Conservation (phyloP, 2,113 vertebrate genomes). For the Chlorodrepanis virens region DNA sequence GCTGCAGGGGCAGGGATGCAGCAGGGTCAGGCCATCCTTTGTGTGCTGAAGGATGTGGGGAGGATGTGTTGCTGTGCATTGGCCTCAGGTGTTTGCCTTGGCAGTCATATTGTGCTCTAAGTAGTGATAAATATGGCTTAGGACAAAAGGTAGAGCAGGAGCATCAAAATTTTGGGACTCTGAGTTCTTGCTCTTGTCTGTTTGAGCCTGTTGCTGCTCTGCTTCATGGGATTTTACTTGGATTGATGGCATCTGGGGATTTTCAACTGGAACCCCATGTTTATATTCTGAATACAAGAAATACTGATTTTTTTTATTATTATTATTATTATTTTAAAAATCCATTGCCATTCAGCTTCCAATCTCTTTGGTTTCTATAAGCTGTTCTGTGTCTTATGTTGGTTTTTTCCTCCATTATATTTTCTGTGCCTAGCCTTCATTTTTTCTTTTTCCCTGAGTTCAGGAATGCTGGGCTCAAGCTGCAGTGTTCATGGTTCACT, state of each 20-base stretch:
- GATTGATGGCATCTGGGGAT: not conserved
- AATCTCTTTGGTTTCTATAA: not conserved
- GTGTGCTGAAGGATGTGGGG: not conserved
- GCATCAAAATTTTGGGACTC: not conserved
- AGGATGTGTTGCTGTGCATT: accelerated
- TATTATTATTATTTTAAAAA: not conserved
- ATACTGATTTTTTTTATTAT: not conserved
- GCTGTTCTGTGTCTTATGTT: not conserved
- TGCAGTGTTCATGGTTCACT: not conserved
- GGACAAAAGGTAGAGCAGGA: not conserved
- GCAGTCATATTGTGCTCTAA: not conserved
- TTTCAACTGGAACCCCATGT: not conserved
- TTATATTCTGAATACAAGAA: not conserved
- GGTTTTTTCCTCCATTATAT: not conserved
- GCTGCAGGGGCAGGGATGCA: not conserved
- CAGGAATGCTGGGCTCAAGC: accelerated
- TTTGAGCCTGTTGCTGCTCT: not conserved
- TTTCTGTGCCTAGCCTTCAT: not conserved
- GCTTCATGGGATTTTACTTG: not conserved
- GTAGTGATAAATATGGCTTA: not conserved
- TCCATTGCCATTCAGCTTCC: not conserved
- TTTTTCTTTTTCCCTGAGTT: not conserved
- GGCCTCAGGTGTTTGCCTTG: not conserved
- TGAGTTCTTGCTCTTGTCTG: not conserved
- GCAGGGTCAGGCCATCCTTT: not conserved